These are phyloP conservation scores for Psittacula derbiana DNA, from an alignment of 2,797 vertebrate genomes.

Conservation along the genomic window DNA sequence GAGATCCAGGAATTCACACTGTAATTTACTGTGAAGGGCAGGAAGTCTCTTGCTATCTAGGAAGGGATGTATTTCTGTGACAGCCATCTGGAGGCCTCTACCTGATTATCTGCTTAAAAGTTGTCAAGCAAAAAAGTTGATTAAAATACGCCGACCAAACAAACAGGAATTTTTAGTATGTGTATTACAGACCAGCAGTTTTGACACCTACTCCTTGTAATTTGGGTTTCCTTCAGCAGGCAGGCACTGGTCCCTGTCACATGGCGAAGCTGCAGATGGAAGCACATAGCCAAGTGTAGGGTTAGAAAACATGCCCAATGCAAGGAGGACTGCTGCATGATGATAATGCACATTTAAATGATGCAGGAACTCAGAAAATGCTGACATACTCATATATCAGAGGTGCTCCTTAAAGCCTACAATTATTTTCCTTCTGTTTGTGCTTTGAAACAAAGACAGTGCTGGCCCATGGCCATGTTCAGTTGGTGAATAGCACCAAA, in stretches of 20 bases:
- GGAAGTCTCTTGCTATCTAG: not conserved
- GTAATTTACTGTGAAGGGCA: fast-evolving
- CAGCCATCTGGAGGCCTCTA: not conserved
- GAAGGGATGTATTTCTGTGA: not conserved
- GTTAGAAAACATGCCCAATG: not conserved
- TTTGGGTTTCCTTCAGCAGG: slow-evolving; percentile 31
- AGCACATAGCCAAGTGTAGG: not conserved
- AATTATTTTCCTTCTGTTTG: not conserved
- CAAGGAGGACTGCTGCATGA: not conserved
- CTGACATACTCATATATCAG: not conserved
- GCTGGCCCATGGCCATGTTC: not conserved
- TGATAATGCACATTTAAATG: not conserved
- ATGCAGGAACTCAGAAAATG: not conserved
- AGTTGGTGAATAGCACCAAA: not conserved
- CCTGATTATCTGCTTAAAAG: not conserved
- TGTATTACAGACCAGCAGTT: not conserved
- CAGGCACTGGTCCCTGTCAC: slow-evolving; percentile 56
- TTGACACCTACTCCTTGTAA: slow-evolving; percentile 61
- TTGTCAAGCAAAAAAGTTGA: not conserved
- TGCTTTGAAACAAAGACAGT: not conserved
- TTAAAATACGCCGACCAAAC: not conserved
- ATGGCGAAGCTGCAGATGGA: slow-evolving; percentile 45
- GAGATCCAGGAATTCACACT: not conserved
- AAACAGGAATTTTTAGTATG: not conserved
- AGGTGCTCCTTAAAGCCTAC: not conserved